phyloP scores from a whole-genome alignment of 2,113 vertebrate species.

The Leptodactylus fuscus region DNA sequence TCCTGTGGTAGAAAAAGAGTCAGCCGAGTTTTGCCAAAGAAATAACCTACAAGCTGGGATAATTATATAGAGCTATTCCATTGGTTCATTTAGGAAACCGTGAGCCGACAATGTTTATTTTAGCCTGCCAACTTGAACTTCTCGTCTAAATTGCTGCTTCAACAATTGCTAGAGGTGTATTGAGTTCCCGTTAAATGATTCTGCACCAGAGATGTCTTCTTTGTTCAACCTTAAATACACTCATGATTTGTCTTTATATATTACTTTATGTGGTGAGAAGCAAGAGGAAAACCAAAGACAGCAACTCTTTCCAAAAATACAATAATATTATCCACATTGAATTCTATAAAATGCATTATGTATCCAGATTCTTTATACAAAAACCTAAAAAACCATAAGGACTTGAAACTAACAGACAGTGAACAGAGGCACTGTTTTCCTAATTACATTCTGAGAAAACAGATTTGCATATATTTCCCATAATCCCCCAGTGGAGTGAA shows the following conservation, averaged over 20 bases:
- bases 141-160: constrained; percentile 22
- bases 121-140: neutral
- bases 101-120: constrained; percentile 24
- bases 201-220: constrained; percentile 25
- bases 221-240: constrained; percentile 26
- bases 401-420: too few relatives aligned
- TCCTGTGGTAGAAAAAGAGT: constrained; percentile 30
- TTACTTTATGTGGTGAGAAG: neutral
- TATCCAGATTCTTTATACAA: too few relatives aligned
- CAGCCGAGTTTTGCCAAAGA: constrained; percentile 1
- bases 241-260: constrained; percentile 29
- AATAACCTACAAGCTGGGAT: constrained; percentile 45
- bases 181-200: constrained; percentile 25
- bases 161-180: constrained; percentile 45
- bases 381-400: too few relatives aligned
- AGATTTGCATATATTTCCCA: too few relatives aligned
- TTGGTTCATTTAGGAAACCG: constrained; percentile 33
- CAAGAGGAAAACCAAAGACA: neutral
- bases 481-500: too few relatives aligned
- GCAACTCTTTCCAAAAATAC: neutral
- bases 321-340: neutral
- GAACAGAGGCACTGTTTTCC: too few relatives aligned
- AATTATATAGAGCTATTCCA: constrained; percentile 47
- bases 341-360: too few relatives aligned
- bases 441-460: too few relatives aligned